Percentiles rank a stretch among this genome's conserved stretches.
These are phyloP conservation scores for Campylorhamphus procurvoides DNA, from an alignment of 2,113 vertebrate species.

Conservation along the genomic window DNA sequence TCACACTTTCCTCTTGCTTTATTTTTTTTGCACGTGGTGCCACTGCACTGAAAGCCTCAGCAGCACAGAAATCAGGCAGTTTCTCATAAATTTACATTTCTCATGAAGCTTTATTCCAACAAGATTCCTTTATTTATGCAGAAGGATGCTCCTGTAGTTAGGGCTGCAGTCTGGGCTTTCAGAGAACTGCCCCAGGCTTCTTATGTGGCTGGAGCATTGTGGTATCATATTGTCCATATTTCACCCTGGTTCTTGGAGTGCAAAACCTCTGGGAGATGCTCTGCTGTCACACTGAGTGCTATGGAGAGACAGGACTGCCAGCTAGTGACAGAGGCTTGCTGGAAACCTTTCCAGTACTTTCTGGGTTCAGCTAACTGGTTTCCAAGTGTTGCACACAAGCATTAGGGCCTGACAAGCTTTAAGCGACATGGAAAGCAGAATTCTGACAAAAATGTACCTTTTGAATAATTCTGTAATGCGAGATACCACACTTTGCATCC, in stretches of 20 bases:
- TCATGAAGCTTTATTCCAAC: neutral
- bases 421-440: neutral
- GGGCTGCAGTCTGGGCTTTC: neutral
- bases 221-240: neutral
- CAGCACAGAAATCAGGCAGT: neutral
- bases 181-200: neutral
- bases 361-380: neutral
- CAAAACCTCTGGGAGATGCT: neutral
- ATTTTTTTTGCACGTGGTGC: neutral
- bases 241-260: neutral
- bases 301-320: neutral
- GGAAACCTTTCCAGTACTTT: neutral
- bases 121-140: neutral
- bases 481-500: neutral
- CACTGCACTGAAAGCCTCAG: neutral
- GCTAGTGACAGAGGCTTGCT: rapidly evolving
- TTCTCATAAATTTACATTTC: constrained; percentile 1
- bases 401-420: neutral
- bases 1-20: neutral
- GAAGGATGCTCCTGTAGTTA: neutral
- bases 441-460: neutral
- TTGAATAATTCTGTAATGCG: neutral
- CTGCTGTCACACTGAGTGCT: neutral
- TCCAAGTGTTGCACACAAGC: rapidly evolving
- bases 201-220: neutral